phyloP scores from a whole-genome alignment of 2,113 vertebrate genomes.

The Dasypus novemcinctus region DNA sequence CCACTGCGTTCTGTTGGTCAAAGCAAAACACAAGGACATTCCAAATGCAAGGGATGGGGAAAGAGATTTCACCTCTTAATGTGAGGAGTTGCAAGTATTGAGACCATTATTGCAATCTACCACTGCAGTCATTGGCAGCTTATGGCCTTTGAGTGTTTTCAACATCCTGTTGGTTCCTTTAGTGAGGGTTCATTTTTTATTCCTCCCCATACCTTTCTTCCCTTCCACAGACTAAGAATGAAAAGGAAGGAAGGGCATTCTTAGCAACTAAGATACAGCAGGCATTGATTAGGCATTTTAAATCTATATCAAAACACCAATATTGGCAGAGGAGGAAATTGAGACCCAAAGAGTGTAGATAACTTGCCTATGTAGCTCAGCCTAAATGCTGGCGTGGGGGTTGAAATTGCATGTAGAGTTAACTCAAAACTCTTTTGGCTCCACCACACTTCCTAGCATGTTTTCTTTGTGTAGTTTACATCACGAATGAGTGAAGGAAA shows the following conservation, averaged over 20 bases:
- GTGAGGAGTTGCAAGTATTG: neutral
- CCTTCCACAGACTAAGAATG: neutral
- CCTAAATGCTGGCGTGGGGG: neutral
- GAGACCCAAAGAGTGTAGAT: constrained; percentile 6
- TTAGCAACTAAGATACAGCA: neutral
- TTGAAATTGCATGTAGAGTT: neutral
- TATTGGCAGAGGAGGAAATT: constrained; percentile 24
- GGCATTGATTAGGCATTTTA: neutral
- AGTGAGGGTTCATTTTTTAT: neutral
- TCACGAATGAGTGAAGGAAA: neutral
- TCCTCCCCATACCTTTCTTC: neutral
- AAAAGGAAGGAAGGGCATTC: neutral
- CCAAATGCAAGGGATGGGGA: neutral
- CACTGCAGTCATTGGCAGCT: neutral
- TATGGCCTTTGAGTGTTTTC: neutral
- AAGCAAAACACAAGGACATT: neutral
- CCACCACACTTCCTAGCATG: neutral
- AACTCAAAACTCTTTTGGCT: neutral
- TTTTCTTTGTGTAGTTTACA: neutral
- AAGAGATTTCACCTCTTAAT: neutral
- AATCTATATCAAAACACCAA: neutral
- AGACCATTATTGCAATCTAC: neutral
- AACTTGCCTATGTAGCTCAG: neutral
- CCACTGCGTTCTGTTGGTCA: neutral
- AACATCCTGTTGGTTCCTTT: neutral